Percentiles rank a stretch among this genome's conserved stretches.
These are phyloP conservation scores for Chrysolina americana DNA, from an alignment of 2,888 invertebrate genomes.

Conservation along the genomic window DNA sequence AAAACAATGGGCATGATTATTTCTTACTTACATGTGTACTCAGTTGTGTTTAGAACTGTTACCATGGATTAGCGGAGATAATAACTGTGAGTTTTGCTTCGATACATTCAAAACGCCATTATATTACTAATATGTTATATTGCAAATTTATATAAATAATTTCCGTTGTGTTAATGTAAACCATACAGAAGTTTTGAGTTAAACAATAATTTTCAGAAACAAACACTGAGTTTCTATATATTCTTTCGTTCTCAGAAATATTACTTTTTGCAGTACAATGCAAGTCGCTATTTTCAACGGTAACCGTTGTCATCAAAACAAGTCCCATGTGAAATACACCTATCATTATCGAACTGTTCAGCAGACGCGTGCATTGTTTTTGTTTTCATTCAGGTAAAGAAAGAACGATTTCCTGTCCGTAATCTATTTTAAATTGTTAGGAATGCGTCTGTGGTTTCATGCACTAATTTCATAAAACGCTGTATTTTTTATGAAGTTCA, in stretches of 20 bases:
- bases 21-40: no score
- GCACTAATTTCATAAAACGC: constrained; percentile 48
- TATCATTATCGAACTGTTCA: constrained; percentile 26
- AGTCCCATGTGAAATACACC: constrained; percentile 27
- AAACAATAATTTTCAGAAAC: not conserved
- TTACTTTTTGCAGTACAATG: constrained; percentile 14
- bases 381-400: constrained; percentile 59
- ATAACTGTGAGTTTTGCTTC: no score
- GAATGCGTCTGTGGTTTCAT: constrained; percentile 56
- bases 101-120: no score
- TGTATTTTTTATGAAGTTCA: constrained; percentile 36
- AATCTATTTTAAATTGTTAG: constrained; percentile 64
- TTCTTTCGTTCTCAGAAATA: not conserved
- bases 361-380: constrained; percentile 32
- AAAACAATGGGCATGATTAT: no score
- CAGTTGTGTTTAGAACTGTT: no score
- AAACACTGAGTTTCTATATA: not conserved
- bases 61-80: no score
- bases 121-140: no score
- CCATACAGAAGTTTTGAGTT: no score
- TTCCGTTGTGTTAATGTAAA: no score
- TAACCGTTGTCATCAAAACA: constrained; percentile 24
- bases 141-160: no score
- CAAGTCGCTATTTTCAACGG: constrained; percentile 20
- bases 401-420: constrained; percentile 62